Conservation (phyloP, 2,797 vertebrate genomes). For the Eremophila alpestris region DNA sequence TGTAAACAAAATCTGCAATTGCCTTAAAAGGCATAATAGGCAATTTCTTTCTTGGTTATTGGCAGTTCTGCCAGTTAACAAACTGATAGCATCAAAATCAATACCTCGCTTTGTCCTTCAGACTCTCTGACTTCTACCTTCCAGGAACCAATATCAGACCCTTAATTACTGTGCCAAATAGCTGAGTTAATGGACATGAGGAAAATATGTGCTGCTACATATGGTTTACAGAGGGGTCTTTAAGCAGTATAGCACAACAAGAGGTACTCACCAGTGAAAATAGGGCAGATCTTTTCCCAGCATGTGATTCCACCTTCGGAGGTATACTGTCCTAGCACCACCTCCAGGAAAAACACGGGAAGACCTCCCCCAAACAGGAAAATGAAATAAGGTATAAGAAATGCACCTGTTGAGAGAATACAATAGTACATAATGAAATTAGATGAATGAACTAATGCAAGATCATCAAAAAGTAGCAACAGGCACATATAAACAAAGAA, state of each 20-base stretch:
- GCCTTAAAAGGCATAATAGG: background rate
- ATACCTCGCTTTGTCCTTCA: conserved; percentile 24
- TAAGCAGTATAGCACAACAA: background rate
- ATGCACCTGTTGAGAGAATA: conserved; percentile 86
- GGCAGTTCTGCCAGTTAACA: conserved; percentile 18
- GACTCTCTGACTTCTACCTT: conserved; percentile 30
- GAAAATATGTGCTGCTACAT: background rate
- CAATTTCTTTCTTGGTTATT: background rate
- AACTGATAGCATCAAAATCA: conserved; percentile 31
- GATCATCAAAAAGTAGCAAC: background rate
- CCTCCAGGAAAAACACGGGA: conserved; percentile 98
- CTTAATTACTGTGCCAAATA: background rate
- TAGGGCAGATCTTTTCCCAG: conserved; percentile 98
- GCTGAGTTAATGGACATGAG: background rate
- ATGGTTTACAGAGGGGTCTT: background rate
- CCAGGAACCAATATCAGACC: conserved; percentile 2
- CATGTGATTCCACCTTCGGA: conserved; percentile 99
- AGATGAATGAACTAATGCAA: background rate
- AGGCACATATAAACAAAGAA: background rate
- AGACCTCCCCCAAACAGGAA: conserved; percentile 98
- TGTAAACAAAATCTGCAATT: background rate
- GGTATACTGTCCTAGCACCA: conserved; percentile 97
- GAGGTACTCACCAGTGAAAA: conserved; percentile 91
- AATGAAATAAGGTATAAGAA: conserved; percentile 99
- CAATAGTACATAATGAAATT: background rate